Evolutionary conservation across 2,113 vertebrate genomes (phyloP), one percentile per base, ranked within the genome.

Genomic region (Ovis canadensis): DNA sequence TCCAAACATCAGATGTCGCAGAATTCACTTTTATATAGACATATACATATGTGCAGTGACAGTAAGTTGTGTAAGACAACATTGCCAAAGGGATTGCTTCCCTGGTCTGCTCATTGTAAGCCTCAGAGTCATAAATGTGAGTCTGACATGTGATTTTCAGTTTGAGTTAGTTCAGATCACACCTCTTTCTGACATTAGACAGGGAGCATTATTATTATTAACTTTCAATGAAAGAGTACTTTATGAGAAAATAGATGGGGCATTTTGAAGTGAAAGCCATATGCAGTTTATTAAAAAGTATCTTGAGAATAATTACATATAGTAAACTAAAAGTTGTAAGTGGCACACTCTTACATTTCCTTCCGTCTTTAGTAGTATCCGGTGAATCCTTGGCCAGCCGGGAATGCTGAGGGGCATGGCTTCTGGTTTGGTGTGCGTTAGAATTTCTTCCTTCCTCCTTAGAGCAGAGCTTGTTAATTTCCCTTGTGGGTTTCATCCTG

Each of bases 261-360:
- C 78, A 14, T 85, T 97, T 92, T 5, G 33, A 94, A 86, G 84
- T 54, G 36, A 77, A 97, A 71, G 64, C 54, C 45, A 54, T 19
- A 54, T 27, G 8, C 16, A 29, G 11, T 43, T 81, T 52, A 92
- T 54, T 84, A 71, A 77, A 88, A 45, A 50, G 16, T 36, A 57
- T 64, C 23, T 21, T 87, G 10, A 91, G 43, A 80, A 96, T 78
- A 48, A 48, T 19, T 67, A 43, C 16, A 54, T 55, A 17, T 11
- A 48, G 12, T 67, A 74, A 96, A 62, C 52, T 57, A 64, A 78
- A 84, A 85, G 7, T 23, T 27, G 31, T 57, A 52, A 64, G 48
- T 52, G 84, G 2, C 11, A 48, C 10, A 52, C 9, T 33, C 13
- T 96, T 89, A 57, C 43, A 77, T 82, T 90, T 62, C 25, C 25